Evolutionary conservation across 1,140 invertebrate species (phyloP), one percentile per base, ranked within the genome.

Genomic region (Panagrolaimus sp.): DNA sequence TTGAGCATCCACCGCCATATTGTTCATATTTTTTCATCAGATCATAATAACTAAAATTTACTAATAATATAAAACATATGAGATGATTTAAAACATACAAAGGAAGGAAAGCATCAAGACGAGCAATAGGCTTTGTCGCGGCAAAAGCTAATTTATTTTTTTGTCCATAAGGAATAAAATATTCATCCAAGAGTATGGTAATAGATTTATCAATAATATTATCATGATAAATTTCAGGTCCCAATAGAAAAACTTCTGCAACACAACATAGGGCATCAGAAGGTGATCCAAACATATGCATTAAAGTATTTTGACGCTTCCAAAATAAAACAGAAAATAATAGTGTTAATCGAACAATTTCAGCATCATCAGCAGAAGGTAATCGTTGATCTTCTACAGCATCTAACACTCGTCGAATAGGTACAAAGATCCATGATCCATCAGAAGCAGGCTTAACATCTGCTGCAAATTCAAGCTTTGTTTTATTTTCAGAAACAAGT

Each of bases 11-110:
- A 8, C 51, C 51, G 5, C 51, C 51, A 57, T 25, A 57, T 20
- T 57, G 20, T 57, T 57, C 51, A 16, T 57, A 57, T 16, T 57
- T 57, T 13, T 57, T 57, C 51, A 57, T 63, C 8, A 63, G 23
- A 9, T 43, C 27, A 27, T 63, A 63, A 43, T 23, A 63, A 27
- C 42, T 63, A 43, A 63, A 63, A 63, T 0, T 5, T 5, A 16
- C n/a, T n/a, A n/a, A n/a, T n/a, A 27, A 14, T 38, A 63, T 43
- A 38, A 63, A 38, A 9, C 0, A 63, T 11, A 25, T 23, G 11
- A 63, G 1, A 7, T 4, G 9, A 63, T n/a, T 57, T n/a, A 13
- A 57, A n/a, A 4, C 11, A 11, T 25, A 57, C 51, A 57, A 57
- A 25, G 51, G 51, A 14, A 57, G 27, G 27, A 57, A 57, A 11